A percentile compares a stretch with the other conserved stretches of the same genome.
Evolutionary conservation across 2,888 invertebrate species (phyloP).

Genomic region (Nomada ferruginata): DNA sequence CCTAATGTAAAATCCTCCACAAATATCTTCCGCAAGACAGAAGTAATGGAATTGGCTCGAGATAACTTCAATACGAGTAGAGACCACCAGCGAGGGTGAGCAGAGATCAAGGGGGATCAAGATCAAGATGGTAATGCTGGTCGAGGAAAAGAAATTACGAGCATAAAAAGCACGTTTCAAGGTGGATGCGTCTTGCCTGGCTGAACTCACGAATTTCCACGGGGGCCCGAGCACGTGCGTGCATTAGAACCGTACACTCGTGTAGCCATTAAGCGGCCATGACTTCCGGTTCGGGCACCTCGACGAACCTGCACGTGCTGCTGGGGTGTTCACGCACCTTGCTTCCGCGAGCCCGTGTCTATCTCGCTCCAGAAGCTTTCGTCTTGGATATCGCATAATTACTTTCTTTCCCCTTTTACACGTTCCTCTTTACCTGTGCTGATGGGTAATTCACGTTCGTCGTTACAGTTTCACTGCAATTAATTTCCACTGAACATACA

Average conservation of each 20-base stretch:
- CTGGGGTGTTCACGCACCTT: conserved; percentile 74
- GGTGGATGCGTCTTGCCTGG: conserved; percentile 50
- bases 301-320: conserved; percentile 59
- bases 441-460: too few relatives aligned
- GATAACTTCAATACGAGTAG: background rate
- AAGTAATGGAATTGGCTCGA: background rate
- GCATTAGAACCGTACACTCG: conserved; percentile 23
- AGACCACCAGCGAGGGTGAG: background rate
- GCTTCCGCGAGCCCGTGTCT: conserved; percentile 63
- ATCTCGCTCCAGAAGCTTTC: conserved; percentile 42
- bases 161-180: conserved; percentile 35
- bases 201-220: conserved; percentile 63
- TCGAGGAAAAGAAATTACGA: conserved; percentile 22
- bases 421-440: too few relatives aligned
- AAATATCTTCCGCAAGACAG: background rate
- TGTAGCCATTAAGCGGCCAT: conserved; percentile 54
- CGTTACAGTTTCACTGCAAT: too few relatives aligned
- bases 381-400: conserved; percentile 41
- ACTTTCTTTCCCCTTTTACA: background rate
- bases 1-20: too few relatives aligned
- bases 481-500: too few relatives aligned
- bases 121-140: conserved; percentile 2
- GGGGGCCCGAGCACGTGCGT: conserved; percentile 57
- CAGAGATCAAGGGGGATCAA: background rate
- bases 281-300: conserved; percentile 60